phyloP scores from a whole-genome alignment of 2,888 invertebrate genomes.

The Amiota mariae region DNA sequence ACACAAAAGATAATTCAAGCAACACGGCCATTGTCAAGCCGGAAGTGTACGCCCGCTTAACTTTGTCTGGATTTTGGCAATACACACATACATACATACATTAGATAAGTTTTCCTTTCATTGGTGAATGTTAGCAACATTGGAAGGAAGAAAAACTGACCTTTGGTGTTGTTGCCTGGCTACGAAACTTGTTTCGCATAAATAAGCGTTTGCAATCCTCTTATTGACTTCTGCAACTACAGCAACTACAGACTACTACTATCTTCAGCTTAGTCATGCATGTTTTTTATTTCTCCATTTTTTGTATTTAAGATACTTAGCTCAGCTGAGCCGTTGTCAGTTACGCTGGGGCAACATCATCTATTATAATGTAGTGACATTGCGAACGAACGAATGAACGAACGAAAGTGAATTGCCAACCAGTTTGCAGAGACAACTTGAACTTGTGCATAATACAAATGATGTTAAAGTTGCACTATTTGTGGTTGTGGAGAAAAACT shows the following conservation, averaged over 20 bases:
- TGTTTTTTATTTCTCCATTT: not conserved
- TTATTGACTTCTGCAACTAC: not conserved
- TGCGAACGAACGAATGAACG: conserved; percentile 11
- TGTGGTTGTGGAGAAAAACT: conserved; percentile 6
- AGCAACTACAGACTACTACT: not conserved
- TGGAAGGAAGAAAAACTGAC: not conserved
- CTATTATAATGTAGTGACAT: not conserved
- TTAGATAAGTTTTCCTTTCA: not conserved
- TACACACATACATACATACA: not conserved
- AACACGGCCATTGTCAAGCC: conserved; percentile 9
- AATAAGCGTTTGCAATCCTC: conserved; percentile 8
- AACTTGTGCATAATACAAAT: conserved; percentile 18
- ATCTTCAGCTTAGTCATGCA: too few relatives aligned
- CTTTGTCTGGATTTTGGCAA: conserved; percentile 11
- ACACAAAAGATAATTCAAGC: conserved; percentile 5
- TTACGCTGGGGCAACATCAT: conserved; percentile 4
- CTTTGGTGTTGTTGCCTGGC: not conserved
- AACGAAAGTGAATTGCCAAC: conserved; percentile 6
- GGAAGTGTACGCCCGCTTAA: conserved; percentile 17
- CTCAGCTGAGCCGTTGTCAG: not conserved
- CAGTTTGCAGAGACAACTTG: conserved; percentile 19
- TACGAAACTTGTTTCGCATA: not conserved
- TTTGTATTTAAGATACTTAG: conserved; percentile 17
- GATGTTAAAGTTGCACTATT: conserved; percentile 11
- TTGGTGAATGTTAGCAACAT: not conserved